Conservation (phyloP, 2,888 invertebrate genomes). For the Drosophila borealis region DNA sequence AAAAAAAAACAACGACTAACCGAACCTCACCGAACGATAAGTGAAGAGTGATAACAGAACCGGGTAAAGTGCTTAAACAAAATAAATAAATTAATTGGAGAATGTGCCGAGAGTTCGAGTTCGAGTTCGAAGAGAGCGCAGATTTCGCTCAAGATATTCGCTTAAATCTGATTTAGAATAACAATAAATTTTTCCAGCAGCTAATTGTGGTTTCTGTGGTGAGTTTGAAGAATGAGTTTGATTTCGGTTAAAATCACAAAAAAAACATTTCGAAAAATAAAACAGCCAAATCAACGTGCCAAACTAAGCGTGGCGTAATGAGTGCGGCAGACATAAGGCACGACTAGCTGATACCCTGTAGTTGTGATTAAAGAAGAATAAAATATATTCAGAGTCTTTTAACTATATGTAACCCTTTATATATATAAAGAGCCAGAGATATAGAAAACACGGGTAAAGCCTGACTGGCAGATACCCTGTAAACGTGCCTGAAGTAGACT, state of each 20-base stretch:
- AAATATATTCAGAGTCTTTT: neutral
- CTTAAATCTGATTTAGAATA: slow-evolving; percentile 55
- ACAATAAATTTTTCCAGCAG: slow-evolving; percentile 59
- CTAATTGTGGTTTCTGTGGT: slow-evolving; percentile 74
- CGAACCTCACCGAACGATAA: slow-evolving; percentile 32
- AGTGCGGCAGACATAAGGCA: neutral
- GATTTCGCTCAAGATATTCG: slow-evolving; percentile 59
- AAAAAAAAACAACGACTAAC: slow-evolving; percentile 9
- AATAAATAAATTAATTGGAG: slow-evolving; percentile 50
- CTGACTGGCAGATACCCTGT: no score
- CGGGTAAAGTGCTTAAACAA: slow-evolving; percentile 41
- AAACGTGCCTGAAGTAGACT: no score
- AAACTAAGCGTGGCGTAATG: slow-evolving; percentile 41
- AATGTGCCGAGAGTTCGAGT: slow-evolving; percentile 25
- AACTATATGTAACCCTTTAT: neutral
- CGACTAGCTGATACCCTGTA: neutral
- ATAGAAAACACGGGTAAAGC: no score
- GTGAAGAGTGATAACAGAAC: slow-evolving; percentile 53
- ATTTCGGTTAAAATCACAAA: slow-evolving; percentile 18
- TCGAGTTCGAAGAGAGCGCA: slow-evolving; percentile 38
- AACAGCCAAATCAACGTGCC: slow-evolving; percentile 46
- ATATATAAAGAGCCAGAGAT: neutral
- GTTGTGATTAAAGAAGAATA: no score
- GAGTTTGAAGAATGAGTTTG: slow-evolving; percentile 54
- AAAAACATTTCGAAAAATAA: neutral